Evolutionary conservation across 2,797 vertebrate genomes (phyloP), one percentile per base, ranked within the genome.

Genomic region (Intellagama lesueurii): DNA sequence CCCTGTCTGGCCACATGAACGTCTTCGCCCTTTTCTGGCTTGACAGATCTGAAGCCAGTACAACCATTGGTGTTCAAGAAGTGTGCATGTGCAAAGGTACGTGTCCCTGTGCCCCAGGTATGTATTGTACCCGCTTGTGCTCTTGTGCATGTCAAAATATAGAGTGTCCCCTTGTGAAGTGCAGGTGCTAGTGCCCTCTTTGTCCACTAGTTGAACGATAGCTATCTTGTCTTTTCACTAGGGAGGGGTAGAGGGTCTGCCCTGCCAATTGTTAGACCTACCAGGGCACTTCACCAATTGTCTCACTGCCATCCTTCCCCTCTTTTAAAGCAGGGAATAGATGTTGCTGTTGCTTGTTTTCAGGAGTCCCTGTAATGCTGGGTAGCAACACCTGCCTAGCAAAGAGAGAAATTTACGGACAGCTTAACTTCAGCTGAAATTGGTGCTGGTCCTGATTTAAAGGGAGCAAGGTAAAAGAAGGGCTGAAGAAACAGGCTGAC

Each of bases 81-180:
- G 95, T 94, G 81, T 96, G 96, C 96, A 96, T 96, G 95, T 94
- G 78, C 91, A 2, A 52, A 93, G 94, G 64, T 95, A 92, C 84
- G 91, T 94, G 89, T 95, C 92, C 89, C 86, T 24, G 92, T 95
- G 96, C 96, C 95, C 96, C 91, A 89, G 91, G 47, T 56, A 80
- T 96, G 95, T 95, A 1, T 68, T 88, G 89, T 94, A 93, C 94
- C 87, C 94, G 92, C 95, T 94, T 94, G 95, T 97, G 97, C 96
- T 96, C 94, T 91, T 92, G 95, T 97, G 97, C 97, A 97, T 97
- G 97, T 97, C 95, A 96, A 95, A 96, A 94, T 93, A 93, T 85
- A 85, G 90, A 91, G 93, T 92, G 95, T 96, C 95, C 92, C 91
- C 91, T 88, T 85, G 92, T 94, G 82, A 94, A 95, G 95, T 96